Conservation (phyloP, 2,888 invertebrate genomes). For the Boloria selene region DNA sequence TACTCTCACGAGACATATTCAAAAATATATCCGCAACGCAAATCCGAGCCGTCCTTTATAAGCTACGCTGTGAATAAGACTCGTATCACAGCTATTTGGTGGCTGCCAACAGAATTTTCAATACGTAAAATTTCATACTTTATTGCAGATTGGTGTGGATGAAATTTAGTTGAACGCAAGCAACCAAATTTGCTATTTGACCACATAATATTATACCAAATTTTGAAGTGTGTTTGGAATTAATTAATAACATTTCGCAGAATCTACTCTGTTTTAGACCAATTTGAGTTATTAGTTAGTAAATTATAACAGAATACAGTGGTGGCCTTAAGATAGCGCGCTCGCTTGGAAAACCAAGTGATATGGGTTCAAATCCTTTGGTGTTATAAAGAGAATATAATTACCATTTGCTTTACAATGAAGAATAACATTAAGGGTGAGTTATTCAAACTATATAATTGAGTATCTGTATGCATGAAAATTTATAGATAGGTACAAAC, state of each 20-base stretch:
- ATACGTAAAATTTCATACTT: constrained; percentile 16
- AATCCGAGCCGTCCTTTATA: constrained; percentile 34
- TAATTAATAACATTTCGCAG: not conserved
- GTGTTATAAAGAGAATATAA: no score
- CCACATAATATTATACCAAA: not conserved
- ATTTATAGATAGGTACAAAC: no score
- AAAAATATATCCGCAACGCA: constrained; percentile 28
- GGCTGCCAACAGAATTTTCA: constrained; percentile 20
- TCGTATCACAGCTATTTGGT: constrained; percentile 26
- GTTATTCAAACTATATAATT: no score
- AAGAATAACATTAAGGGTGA: no score
- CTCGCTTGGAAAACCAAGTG: no score
- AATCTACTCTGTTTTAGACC: no score
- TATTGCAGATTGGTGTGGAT: constrained; percentile 2
- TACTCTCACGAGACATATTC: constrained; percentile 32
- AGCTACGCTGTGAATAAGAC: constrained; percentile 24
- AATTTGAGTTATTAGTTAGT: no score
- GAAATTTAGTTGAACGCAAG: not conserved
- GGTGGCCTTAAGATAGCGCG: no score
- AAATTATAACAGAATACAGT: no score
- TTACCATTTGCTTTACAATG: no score
- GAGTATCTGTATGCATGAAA: no score
- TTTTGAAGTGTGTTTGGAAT: not conserved
- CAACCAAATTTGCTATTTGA: not conserved
- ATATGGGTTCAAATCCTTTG: no score